These are phyloP conservation scores for Apantesis nais DNA, from an alignment of 2,888 invertebrate species.

Conservation along the genomic window DNA sequence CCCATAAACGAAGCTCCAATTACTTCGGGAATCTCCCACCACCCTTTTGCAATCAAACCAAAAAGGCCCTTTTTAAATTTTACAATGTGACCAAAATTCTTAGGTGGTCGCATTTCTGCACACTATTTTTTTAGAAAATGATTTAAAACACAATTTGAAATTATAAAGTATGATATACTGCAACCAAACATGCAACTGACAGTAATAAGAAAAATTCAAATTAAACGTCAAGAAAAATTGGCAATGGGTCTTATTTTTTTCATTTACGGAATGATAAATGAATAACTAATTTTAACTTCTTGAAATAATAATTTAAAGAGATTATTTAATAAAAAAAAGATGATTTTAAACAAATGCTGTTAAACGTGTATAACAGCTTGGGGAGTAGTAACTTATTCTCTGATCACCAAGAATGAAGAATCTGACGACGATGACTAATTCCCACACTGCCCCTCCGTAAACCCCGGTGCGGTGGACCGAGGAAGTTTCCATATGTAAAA, in stretches of 20 bases:
- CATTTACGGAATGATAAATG: background rate
- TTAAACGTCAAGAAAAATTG: background rate
- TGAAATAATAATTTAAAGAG: too few species aligned
- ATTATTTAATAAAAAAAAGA: too few species aligned
- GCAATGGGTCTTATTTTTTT: background rate
- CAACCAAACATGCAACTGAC: background rate
- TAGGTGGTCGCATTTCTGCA: slow-evolving; percentile 52
- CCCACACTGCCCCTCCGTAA: too few species aligned
- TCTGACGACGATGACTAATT: too few species aligned
- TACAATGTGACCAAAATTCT: slow-evolving; percentile 65
- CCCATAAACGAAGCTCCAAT: slow-evolving; percentile 86
- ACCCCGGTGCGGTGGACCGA: too few species aligned
- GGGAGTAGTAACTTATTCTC: too few species aligned
- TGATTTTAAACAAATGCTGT: too few species aligned
- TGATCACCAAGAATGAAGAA: too few species aligned
- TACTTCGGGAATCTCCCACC: slow-evolving; percentile 90
- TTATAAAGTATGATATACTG: background rate
- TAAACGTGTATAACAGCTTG: too few species aligned
- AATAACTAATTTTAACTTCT: too few species aligned
- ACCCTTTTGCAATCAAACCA: slow-evolving; percentile 62
- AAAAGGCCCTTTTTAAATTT: slow-evolving; percentile 53
- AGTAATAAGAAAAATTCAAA: background rate
- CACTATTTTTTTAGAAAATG: background rate
- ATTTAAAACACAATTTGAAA: background rate
- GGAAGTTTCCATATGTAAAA: too few species aligned